Percentiles rank a stretch among this genome's conserved stretches.
These are phyloP conservation scores for Biston betularia DNA, from an alignment of 2,888 invertebrate species.

Conservation along the genomic window DNA sequence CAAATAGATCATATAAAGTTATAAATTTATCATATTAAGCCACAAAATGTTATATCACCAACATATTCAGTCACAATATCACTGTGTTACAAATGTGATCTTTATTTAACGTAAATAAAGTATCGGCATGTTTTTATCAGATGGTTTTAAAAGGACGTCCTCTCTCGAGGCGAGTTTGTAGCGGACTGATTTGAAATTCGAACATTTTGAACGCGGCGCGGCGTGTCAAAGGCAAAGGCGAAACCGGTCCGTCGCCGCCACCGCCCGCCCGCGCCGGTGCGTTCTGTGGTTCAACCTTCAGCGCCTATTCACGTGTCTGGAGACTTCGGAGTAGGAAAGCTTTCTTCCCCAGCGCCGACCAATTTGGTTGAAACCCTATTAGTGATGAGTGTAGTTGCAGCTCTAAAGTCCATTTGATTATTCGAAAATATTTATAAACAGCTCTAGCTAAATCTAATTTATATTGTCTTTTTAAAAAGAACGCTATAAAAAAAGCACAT, in stretches of 20 bases:
- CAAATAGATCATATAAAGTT: constrained; percentile 53
- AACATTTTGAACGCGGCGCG: constrained; percentile 61
- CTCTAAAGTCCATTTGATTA: no score
- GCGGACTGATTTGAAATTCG: constrained; percentile 72
- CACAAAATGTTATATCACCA: constrained; percentile 1
- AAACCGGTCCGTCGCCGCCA: constrained; percentile 71
- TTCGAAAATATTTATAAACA: no score
- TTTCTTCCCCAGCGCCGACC: not conserved
- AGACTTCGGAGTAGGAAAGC: not conserved
- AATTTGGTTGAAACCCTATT: no score
- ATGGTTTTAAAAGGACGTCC: constrained; percentile 47
- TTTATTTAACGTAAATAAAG: constrained; percentile 49
- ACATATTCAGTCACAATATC: constrained; percentile 57
- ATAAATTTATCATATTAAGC: constrained; percentile 42
- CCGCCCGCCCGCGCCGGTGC: constrained; percentile 64
- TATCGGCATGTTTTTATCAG: constrained; percentile 66
- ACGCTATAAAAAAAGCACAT: no score
- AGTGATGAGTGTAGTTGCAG: no score
- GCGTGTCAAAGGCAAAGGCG: constrained; percentile 77
- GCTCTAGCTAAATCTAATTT: no score
- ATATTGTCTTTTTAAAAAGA: no score
- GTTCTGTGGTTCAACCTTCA: constrained; percentile 51
- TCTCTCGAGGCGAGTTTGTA: constrained; percentile 51
- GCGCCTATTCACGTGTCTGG: constrained; percentile 30
- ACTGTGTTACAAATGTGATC: constrained; percentile 61